Base-by-base conservation (phyloP, 2,888 invertebrate species). In the Xylota segnis region DNA sequence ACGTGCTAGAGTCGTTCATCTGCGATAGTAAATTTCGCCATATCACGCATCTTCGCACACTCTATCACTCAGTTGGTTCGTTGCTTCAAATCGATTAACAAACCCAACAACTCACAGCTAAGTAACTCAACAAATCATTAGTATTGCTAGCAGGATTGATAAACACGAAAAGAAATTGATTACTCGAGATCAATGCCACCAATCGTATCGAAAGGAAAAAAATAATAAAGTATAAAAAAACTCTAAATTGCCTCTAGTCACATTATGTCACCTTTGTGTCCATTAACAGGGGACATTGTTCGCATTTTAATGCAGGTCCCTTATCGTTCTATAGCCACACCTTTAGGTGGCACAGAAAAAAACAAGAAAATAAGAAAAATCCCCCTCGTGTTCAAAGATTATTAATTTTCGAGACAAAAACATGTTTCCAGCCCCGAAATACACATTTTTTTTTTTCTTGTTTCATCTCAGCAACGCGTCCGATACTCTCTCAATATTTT, bases 261-360 rank as follows among this genome's bases (percentile, higher is more conserved):
- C 47, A 23, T 45, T 32, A 4, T 23, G 32, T 71, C 45, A 47
- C 45, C 63, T 45, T 32, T 23, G 4, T 14, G 18, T 43, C 50
- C 79, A 79, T 65, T 52, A 58, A 34, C 50, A 27, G 16, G 6
- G 27, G 16, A 74, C 66, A 59, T 58, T 52, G 43, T 79, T 61
- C 45, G 52, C 32, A 79, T 79, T 59, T 79, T 34, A 74, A 66
- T 74, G 16, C 61, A 45, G n/a, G 7, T 45, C 45, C 58, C 70
- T 76, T 76, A 70, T 75, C 47, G 23, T 16, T 29, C 14, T 7
- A 59, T 5, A 47, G 58, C 47, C 74, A 78, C 83, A 84, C 83
- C 74, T 74, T 70, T 52, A 32, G 32, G 10, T 37, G 61, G 2
- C 27, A n/a, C 40, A 61, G 50, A 52, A 27, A 2, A n/a, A 14